Conservation (phyloP, 2,797 vertebrate species). For the Choloepus didactylus region DNA sequence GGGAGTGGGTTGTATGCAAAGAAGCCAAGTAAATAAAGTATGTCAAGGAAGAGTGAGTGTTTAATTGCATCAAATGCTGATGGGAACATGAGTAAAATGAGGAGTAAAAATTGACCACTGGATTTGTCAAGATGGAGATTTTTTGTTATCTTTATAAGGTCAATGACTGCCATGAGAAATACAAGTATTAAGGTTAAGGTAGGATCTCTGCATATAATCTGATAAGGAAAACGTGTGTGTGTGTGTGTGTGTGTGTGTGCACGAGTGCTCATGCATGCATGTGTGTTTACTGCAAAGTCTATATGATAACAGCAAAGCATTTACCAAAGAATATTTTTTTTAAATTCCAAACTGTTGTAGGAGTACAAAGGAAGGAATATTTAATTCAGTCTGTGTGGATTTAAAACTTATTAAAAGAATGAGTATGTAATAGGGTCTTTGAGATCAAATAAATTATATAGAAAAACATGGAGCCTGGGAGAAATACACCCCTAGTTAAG, state of each 20-base stretch:
- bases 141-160: background rate
- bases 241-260: background rate
- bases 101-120: background rate
- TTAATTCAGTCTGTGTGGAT: slow-evolving; percentile 1
- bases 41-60: too few relatives aligned
- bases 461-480: background rate
- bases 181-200: background rate
- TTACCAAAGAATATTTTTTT: background rate
- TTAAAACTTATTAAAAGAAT: slow-evolving; percentile 33
- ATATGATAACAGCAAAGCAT: background rate
- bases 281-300: background rate
- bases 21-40: background rate
- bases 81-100: background rate
- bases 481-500: background rate
- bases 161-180: background rate
- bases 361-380: background rate
- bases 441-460: background rate
- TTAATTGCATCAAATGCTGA: background rate
- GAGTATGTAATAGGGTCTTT: background rate
- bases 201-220: background rate
- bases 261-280: background rate
- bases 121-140: background rate
- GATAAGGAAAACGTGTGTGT: background rate
- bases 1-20: background rate
- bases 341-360: background rate